Evolutionary conservation across 2,113 vertebrate species (phyloP).

Genomic region (Megaleporinus macrocephalus): DNA sequence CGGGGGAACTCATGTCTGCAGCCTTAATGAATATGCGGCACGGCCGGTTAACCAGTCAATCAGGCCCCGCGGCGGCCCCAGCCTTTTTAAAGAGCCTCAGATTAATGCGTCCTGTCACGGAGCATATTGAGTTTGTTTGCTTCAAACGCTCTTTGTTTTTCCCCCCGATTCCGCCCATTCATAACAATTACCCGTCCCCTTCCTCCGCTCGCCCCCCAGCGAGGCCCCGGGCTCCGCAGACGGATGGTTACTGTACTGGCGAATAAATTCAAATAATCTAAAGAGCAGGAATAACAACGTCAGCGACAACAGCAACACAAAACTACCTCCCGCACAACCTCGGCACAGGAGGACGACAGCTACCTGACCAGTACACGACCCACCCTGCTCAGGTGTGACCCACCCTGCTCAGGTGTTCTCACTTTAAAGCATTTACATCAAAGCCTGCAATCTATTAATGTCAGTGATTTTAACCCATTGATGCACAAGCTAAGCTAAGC

Average conservation of each 20-base stretch:
- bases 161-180: constrained; percentile 33
- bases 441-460: no score
- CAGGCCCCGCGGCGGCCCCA: constrained; percentile 38
- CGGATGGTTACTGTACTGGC: not conserved
- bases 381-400: not conserved
- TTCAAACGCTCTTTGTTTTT: constrained; percentile 43
- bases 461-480: no score
- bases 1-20: not conserved
- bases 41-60: constrained; percentile 54
- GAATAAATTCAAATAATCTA: not conserved
- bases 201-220: not conserved
- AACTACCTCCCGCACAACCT: not conserved
- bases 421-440: no score
- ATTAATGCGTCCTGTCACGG: constrained; percentile 51
- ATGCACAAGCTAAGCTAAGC: no score
- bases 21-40: constrained; percentile 47
- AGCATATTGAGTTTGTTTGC: constrained; percentile 57
- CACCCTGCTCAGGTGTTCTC: no score
- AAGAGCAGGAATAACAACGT: not conserved
- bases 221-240: not conserved
- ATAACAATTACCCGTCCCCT: constrained; percentile 43
- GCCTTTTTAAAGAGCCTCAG: constrained; percentile 30
- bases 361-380: not conserved
- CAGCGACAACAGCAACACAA: no score
- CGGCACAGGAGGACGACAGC: no score